Conservation (phyloP, 2,888 invertebrate species). For the Diogma glabrata region DNA sequence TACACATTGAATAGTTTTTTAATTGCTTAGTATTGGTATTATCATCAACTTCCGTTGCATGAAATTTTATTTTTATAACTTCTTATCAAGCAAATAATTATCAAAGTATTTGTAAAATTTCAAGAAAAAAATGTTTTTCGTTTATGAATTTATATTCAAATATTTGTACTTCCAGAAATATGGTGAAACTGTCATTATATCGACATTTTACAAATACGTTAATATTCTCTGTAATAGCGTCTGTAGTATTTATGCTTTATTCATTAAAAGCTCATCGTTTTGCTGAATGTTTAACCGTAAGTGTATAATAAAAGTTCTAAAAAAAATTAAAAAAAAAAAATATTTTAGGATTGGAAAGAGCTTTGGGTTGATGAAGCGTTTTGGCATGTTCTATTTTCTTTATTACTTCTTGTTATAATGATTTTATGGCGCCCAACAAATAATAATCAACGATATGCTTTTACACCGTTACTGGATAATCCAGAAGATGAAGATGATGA, state of each 20-base stretch:
- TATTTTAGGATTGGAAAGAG: slow-evolving; percentile 68
- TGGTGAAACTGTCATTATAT: slow-evolving; percentile 80
- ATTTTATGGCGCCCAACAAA: slow-evolving; percentile 90
- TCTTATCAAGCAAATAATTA: neutral
- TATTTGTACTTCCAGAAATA: slow-evolving; percentile 59
- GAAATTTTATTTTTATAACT: slow-evolving; percentile 10
- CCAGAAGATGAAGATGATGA: slow-evolving; percentile 65
- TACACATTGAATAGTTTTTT: neutral
- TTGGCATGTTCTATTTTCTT: slow-evolving; percentile 88
- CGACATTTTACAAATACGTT: slow-evolving; percentile 90
- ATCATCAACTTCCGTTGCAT: too few species aligned
- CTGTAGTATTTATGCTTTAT: slow-evolving; percentile 88
- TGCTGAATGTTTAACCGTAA: slow-evolving; percentile 62
- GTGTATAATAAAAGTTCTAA: slow-evolving; percentile 23
- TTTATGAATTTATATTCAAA: too few species aligned
- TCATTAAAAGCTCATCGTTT: slow-evolving; percentile 72
- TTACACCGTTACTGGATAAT: slow-evolving; percentile 80
- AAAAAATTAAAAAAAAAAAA: too few species aligned
- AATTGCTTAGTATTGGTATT: too few species aligned
- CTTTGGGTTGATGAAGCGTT: slow-evolving; percentile 92
- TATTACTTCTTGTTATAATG: slow-evolving; percentile 83
- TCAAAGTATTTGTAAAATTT: neutral
- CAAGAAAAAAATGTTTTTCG: slow-evolving; percentile 22
- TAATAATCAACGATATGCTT: slow-evolving; percentile 90
- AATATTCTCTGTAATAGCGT: slow-evolving; percentile 81